A percentile compares a stretch with the other conserved stretches of the same genome.
Evolutionary conservation across 2,888 invertebrate genomes (phyloP).

Genomic region (Scaeva pyrastri): DNA sequence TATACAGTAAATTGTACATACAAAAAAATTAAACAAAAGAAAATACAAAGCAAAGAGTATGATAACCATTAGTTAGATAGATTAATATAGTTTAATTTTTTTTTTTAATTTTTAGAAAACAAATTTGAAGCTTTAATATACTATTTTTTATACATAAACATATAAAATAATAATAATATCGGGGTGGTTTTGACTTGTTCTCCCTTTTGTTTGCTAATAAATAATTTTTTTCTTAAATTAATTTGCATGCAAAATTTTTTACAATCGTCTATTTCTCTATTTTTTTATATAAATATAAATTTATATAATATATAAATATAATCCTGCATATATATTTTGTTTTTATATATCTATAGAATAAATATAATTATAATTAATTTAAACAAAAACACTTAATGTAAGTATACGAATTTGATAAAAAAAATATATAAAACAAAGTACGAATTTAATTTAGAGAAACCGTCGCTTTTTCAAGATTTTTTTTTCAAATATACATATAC

Average conservation of each 20-base stretch:
- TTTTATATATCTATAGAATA: conserved; percentile 37
- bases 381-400: conserved; percentile 78
- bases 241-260: conserved; percentile 71
- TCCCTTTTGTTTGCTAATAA: conserved; percentile 75
- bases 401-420: conserved; percentile 77
- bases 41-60: conserved; percentile 76
- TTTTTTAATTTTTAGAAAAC: conserved; percentile 34
- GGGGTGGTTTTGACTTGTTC: conserved; percentile 76
- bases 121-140: conserved; percentile 49
- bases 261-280: conserved; percentile 51
- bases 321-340: conserved; percentile 56
- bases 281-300: conserved; percentile 52
- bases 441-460: conserved; percentile 31
- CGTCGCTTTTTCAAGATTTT: conserved; percentile 46
- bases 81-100: conserved; percentile 48
- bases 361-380: conserved; percentile 51
- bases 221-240: conserved; percentile 64
- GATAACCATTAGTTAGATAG: conserved; percentile 55
- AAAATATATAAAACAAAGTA: conserved; percentile 71
- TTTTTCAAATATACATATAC: conserved; percentile 30
- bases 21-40: conserved; percentile 42
- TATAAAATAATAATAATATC: conserved; percentile 62
- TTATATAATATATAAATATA: conserved; percentile 49
- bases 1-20: conserved; percentile 46
- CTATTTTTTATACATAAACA: conserved; percentile 38